These are phyloP conservation scores for Alentia gelatinosa DNA, from an alignment of 2,888 invertebrate species.

Conservation along the genomic window DNA sequence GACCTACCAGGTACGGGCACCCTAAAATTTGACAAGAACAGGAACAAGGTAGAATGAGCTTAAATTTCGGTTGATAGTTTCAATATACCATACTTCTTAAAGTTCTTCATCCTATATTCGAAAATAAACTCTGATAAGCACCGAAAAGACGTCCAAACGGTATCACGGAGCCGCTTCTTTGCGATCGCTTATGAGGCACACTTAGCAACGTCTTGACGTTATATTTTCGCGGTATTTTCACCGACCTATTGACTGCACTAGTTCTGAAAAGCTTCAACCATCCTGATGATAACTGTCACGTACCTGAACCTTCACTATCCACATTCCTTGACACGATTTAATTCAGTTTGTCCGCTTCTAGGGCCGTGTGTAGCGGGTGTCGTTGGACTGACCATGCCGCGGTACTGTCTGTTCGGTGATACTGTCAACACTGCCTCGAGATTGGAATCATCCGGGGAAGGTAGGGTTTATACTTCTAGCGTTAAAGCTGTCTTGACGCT, in stretches of 20 bases:
- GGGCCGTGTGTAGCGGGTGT: slow-evolving; percentile 4
- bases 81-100: too few relatives aligned
- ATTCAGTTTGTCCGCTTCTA: not conserved
- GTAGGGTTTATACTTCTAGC: not conserved
- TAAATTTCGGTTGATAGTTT: too few relatives aligned
- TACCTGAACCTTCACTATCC: not conserved
- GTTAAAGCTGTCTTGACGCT: not conserved
- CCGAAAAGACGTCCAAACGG: too few relatives aligned
- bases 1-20: too few relatives aligned
- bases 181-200: too few relatives aligned
- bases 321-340: not conserved
- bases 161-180: too few relatives aligned
- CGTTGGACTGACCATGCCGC: slow-evolving; percentile 1
- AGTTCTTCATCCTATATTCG: too few relatives aligned
- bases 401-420: slow-evolving; percentile 21
- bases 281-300: not conserved
- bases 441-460: slow-evolving; percentile 11
- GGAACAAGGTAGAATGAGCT: too few relatives aligned
- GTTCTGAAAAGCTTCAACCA: not conserved
- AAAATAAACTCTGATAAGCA: too few relatives aligned
- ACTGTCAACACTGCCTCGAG: not conserved
- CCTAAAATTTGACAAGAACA: too few relatives aligned
- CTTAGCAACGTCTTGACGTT: too few relatives aligned
- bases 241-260: not conserved
- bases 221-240: not conserved